These are phyloP conservation scores for Ormyrus rosae DNA, from an alignment of 2,888 invertebrate species.

Conservation along the genomic window DNA sequence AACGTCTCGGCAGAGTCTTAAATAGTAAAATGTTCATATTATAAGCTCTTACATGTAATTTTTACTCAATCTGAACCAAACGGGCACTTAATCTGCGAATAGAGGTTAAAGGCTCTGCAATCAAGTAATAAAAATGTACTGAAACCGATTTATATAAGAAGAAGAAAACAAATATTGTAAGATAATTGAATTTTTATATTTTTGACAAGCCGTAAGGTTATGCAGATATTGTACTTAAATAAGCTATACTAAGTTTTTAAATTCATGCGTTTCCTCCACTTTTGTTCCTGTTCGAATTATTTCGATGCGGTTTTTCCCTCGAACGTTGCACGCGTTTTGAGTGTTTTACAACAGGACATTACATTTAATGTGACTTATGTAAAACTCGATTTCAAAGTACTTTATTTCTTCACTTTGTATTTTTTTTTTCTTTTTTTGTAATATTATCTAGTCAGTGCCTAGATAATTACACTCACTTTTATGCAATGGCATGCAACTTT, in stretches of 20 bases:
- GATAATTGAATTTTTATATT: slow-evolving; percentile 56
- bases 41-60: slow-evolving; percentile 43
- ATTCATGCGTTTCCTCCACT: slow-evolving; percentile 23
- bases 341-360: slow-evolving; percentile 8
- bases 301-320: slow-evolving; percentile 36
- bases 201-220: slow-evolving; percentile 43
- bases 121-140: slow-evolving; percentile 9
- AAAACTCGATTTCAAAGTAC: slow-evolving; percentile 11
- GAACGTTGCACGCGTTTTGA: background rate
- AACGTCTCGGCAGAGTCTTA: background rate
- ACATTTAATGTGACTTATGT: slow-evolving; percentile 9
- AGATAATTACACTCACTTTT: slow-evolving; percentile 58
- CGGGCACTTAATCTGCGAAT: background rate
- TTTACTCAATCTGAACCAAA: slow-evolving; percentile 27
- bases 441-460: slow-evolving; percentile 64
- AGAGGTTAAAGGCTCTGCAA: background rate
- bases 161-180: slow-evolving; percentile 49
- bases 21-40: slow-evolving; percentile 29
- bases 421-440: slow-evolving; percentile 41
- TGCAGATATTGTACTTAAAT: slow-evolving; percentile 55
- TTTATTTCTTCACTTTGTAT: slow-evolving; percentile 16
- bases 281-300: slow-evolving; percentile 37
- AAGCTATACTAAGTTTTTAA: slow-evolving; percentile 43
- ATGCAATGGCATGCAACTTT: slow-evolving; percentile 31
- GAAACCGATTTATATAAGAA: slow-evolving; percentile 24